Percentiles rank a stretch among this genome's conserved stretches.
These are phyloP conservation scores for Staurois parvus DNA, from an alignment of 2,797 vertebrate genomes.

Conservation along the genomic window DNA sequence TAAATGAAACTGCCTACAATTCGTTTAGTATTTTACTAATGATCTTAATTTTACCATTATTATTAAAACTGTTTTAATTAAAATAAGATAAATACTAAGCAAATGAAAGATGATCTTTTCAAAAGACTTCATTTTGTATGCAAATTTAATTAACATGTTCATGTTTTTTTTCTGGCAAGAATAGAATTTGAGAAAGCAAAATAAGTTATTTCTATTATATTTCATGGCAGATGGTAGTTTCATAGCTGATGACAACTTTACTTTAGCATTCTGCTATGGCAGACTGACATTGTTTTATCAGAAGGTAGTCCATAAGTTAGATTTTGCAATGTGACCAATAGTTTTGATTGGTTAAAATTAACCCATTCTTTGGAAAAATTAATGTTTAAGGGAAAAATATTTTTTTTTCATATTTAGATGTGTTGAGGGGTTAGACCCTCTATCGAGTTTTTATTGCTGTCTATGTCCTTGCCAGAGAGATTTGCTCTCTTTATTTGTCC, in stretches of 20 bases:
- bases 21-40: constrained; percentile 45
- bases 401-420: too few species aligned
- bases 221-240: neutral
- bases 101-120: constrained; percentile 47
- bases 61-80: constrained; percentile 51
- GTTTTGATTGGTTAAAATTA: neutral
- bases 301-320: neutral
- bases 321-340: neutral
- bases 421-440: too few species aligned
- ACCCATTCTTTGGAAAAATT: neutral
- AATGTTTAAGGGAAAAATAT: too few species aligned
- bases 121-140: constrained; percentile 38
- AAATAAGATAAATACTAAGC: constrained; percentile 52
- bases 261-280: neutral
- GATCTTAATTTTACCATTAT: constrained; percentile 52
- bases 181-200: constrained; percentile 11
- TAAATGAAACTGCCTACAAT: constrained; percentile 14
- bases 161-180: neutral
- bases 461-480: too few species aligned
- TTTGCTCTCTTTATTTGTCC: too few species aligned
- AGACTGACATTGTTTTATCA: neutral
- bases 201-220: neutral
- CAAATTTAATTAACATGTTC: constrained; percentile 46
- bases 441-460: too few species aligned
- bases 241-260: neutral